Conservation (phyloP, 2,113 vertebrate genomes). For the Chiloscyllium plagiosum region DNA sequence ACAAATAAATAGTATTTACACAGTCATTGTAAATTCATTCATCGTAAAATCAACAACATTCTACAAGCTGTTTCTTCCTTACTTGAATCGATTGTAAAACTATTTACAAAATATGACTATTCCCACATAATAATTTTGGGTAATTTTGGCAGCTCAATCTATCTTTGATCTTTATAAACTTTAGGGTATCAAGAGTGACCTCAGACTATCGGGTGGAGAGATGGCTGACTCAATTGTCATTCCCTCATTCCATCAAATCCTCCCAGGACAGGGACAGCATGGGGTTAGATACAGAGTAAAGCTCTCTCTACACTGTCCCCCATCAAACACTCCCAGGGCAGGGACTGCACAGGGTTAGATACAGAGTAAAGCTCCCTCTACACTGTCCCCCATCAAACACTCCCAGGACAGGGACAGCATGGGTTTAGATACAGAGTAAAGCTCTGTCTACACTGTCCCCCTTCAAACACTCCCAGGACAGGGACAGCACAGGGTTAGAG, state of each 20-base stretch:
- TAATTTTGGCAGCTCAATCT: not conserved
- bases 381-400: not conserved
- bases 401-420: too few species aligned
- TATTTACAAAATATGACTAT: constrained; percentile 22
- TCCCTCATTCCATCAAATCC: not conserved
- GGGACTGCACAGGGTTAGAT: not conserved
- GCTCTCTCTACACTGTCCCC: not conserved
- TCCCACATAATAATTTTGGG: too few species aligned
- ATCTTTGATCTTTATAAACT: not conserved
- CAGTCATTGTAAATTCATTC: constrained; percentile 16
- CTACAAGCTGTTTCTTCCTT: not conserved
- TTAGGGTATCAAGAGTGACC: not conserved
- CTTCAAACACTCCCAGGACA: not conserved
- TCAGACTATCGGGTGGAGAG: not conserved
- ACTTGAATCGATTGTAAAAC: not conserved
- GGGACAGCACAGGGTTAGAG: not conserved
- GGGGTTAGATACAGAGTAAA: not conserved
- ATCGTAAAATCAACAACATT: constrained; percentile 15
- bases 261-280: not conserved
- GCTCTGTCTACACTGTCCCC: not conserved
- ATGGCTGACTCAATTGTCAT: not conserved
- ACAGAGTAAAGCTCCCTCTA: not conserved
- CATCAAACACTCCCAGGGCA: not conserved
- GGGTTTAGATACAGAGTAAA: not conserved
- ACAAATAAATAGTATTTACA: constrained; percentile 37